phyloP scores from a whole-genome alignment of 2,113 vertebrate genomes.

The Calyptomena viridis region DNA sequence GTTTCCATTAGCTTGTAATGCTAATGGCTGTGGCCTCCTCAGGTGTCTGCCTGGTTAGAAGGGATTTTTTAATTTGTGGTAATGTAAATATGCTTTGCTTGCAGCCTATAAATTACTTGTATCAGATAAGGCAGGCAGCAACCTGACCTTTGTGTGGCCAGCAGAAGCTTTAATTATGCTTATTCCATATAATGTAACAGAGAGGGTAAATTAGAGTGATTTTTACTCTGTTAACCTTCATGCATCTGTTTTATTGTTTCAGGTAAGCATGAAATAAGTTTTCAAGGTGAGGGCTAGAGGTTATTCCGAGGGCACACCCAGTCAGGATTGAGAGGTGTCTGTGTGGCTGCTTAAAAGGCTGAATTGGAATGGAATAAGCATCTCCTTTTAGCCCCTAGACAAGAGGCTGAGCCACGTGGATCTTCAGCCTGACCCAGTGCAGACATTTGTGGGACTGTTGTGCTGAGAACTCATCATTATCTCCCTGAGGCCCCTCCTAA shows the following conservation, averaged over 20 bases:
- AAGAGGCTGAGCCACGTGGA: neutral
- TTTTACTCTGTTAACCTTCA: neutral
- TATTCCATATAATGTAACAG: neutral
- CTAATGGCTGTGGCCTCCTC: conserved; percentile 21
- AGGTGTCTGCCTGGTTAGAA: conserved; percentile 3
- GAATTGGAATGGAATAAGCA: neutral
- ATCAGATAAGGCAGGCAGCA: conserved; percentile 11
- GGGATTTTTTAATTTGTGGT: conserved; percentile 32
- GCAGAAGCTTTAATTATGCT: neutral
- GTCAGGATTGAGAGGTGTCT: neutral
- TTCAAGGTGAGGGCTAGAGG: neutral
- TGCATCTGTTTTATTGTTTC: neutral
- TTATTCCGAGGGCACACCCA: neutral
- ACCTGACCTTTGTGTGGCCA: neutral
- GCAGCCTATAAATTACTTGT: neutral
- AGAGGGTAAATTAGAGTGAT: neutral
- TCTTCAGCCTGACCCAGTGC: neutral
- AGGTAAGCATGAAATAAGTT: neutral
- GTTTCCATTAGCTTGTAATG: conserved; percentile 30
- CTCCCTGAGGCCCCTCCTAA: neutral
- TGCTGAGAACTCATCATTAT: neutral
- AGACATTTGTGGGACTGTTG: neutral
- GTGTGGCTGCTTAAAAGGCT: neutral
- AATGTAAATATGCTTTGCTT: conserved; percentile 24
- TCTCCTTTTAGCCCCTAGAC: neutral